phyloP scores from a whole-genome alignment of 2,113 vertebrate genomes.

The Lophura nycthemera region DNA sequence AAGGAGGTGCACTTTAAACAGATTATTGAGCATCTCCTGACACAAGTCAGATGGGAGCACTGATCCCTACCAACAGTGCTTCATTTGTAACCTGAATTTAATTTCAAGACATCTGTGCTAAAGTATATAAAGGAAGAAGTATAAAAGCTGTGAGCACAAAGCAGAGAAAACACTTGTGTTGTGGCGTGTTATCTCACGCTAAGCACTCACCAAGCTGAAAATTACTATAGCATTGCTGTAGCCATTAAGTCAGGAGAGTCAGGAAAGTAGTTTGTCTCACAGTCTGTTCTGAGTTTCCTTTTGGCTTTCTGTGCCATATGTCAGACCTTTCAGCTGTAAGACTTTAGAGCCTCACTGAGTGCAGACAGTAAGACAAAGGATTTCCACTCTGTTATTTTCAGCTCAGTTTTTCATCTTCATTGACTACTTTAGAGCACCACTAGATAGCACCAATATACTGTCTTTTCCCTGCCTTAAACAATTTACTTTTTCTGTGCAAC shows the following conservation, averaged over 20 bases:
- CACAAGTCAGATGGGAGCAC: not conserved
- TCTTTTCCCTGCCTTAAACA: not conserved
- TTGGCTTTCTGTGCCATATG: not conserved
- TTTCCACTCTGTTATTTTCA: slow-evolving; percentile 16
- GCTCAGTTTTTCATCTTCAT: slow-evolving; percentile 42
- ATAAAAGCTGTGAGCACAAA: not conserved
- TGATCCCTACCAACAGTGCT: not conserved
- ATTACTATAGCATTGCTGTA: not conserved
- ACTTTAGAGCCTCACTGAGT: not conserved
- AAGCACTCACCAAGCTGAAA: not conserved
- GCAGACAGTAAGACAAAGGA: not conserved
- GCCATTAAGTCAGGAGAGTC: not conserved
- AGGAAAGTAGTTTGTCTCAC: not conserved
- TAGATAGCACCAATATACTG: slow-evolving; percentile 79
- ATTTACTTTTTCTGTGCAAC: slow-evolving; percentile 19
- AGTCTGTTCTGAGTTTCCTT: not conserved
- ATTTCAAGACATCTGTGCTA: not conserved
- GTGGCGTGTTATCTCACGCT: not conserved
- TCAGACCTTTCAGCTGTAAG: not conserved
- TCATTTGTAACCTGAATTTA: not conserved
- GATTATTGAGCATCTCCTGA: not conserved
- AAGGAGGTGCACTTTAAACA: not conserved
- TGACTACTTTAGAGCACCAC: slow-evolving; percentile 69
- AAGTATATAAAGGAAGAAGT: not conserved
- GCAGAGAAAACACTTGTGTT: not conserved